Evolutionary conservation across 2,888 invertebrate genomes (phyloP).

Genomic region (Himalopsyche kuldschensis): DNA sequence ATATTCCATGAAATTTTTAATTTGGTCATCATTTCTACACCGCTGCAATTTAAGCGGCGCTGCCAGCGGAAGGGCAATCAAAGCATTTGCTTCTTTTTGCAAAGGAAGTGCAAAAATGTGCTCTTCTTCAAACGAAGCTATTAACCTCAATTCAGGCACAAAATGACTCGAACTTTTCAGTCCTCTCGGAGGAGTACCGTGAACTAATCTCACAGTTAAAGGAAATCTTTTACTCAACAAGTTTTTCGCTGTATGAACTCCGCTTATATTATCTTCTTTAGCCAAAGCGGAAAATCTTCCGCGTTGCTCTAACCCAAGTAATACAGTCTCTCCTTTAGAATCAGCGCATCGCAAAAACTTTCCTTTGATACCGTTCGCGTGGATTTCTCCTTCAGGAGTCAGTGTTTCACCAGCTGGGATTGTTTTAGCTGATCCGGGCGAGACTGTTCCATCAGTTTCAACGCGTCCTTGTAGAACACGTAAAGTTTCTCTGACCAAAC

Average conservation of each 20-base stretch:
- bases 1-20: conserved; percentile 75
- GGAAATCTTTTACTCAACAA: conserved; percentile 88
- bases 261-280: conserved; percentile 90
- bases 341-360: conserved; percentile 87
- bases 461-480: conserved; percentile 68
- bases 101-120: conserved; percentile 82
- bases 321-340: conserved; percentile 78
- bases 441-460: conserved; percentile 64
- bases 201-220: conserved; percentile 87
- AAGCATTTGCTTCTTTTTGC: conserved; percentile 75
- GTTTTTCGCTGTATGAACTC: conserved; percentile 89
- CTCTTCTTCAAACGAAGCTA: conserved; percentile 85
- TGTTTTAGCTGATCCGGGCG: conserved; percentile 71
- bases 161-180: conserved; percentile 80
- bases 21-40: conserved; percentile 79
- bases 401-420: conserved; percentile 83
- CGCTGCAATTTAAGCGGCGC: conserved; percentile 83
- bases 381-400: conserved; percentile 74
- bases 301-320: conserved; percentile 82
- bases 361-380: conserved; percentile 68
- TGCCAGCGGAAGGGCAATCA: conserved; percentile 82
- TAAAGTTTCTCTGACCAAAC: conserved; percentile 78
- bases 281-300: conserved; percentile 92
- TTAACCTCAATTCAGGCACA: conserved; percentile 79
- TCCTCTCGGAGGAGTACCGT: conserved; percentile 85